Conservation (phyloP, 2,797 vertebrate species). For the Poeciliopsis turneri region DNA sequence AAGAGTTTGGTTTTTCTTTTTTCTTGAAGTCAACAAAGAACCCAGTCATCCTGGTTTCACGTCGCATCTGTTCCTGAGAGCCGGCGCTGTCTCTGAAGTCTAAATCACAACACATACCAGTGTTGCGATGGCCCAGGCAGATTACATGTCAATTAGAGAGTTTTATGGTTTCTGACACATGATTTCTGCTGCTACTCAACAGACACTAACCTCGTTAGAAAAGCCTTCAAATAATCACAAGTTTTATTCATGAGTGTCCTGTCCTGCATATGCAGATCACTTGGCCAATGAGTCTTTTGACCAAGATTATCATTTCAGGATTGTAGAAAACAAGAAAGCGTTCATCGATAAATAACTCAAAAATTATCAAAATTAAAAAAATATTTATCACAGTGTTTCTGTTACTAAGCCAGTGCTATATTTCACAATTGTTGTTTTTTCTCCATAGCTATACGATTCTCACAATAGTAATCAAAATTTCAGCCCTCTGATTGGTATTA, state of each 20-base stretch:
- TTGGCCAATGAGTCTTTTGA: neutral
- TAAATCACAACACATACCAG: conserved; percentile 43
- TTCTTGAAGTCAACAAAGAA: neutral
- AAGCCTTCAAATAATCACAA: neutral
- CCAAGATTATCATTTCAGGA: neutral
- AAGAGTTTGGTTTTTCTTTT: neutral
- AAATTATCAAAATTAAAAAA: neutral
- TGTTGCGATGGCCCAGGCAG: conserved; percentile 35
- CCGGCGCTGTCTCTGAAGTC: conserved; percentile 18
- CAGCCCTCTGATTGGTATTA: no score
- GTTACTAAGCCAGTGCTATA: neutral
- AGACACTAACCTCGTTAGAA: neutral
- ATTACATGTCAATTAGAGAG: conserved; percentile 31
- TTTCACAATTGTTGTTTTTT: neutral
- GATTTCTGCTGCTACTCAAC: conserved; percentile 13
- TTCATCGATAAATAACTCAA: neutral
- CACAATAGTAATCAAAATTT: no score
- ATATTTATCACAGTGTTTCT: neutral
- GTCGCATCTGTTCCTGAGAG: neutral
- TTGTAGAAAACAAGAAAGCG: neutral
- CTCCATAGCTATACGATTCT: no score
- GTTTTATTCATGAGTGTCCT: neutral
- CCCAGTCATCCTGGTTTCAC: neutral
- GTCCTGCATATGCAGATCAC: conserved; percentile 4
- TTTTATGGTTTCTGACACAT: conserved; percentile 48